Evolutionary conservation across 1,140 invertebrate species (phyloP), one percentile per base, ranked within the genome.

Genomic region (Parasteatoda tepidariorum): DNA sequence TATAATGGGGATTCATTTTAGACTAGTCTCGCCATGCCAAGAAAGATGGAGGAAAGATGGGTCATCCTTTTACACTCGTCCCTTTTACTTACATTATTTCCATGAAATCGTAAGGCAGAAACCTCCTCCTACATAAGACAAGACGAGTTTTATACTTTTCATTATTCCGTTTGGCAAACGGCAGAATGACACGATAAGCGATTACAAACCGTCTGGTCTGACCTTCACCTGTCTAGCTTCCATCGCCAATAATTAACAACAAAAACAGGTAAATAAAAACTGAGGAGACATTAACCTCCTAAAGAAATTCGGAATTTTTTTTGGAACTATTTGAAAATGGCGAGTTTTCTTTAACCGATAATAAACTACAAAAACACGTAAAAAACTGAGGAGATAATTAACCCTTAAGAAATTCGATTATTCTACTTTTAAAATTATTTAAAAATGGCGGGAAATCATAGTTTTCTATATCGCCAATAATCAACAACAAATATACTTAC

Each of bases 221-320:
- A 73, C 70, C 70, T 73, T 73, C 70, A 73, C n/a, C 11, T 54
- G 70, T 73, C 70, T 59, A 54, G 70, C 70, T 41, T 26, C 30
- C 28, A n/a, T n/a, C n/a, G n/a, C n/a, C n/a, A n/a, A n/a, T n/a
- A n/a, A n/a, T n/a, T n/a, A n/a, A n/a, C n/a, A n/a, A n/a, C n/a
- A n/a, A n/a, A n/a, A n/a, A n/a, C n/a, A n/a, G n/a, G n/a, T n/a
- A n/a, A n/a, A n/a, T n/a, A n/a, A n/a, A n/a, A n/a, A n/a, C n/a
- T n/a, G n/a, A n/a, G n/a, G n/a, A n/a, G n/a, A n/a, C n/a, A n/a
- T n/a, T n/a, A n/a, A n/a, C n/a, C n/a, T 18, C 7, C 41, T 9
- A 48, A 48, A 48, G 18, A 48, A 48, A 48, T 9, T 48, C 7
- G 41, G 7, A n/a, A n/a, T n/a, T n/a, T n/a, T n/a, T n/a, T n/a